Conservation (phyloP, 1,140 invertebrate species). For the Bilobella aurantiaca region DNA sequence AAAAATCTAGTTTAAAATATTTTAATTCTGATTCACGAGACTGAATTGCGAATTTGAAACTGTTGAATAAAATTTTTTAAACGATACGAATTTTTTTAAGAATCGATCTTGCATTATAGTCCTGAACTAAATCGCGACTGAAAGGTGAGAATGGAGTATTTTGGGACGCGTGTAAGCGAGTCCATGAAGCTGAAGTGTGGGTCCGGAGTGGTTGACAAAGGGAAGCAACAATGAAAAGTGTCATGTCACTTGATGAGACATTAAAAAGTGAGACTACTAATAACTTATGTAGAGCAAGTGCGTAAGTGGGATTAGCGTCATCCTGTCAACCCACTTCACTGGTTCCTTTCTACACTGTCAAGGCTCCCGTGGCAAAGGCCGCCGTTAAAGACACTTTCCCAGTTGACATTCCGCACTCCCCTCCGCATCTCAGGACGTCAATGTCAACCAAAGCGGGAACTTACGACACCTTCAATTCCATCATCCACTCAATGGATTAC, state of each 20-base stretch:
- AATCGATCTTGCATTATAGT: no score
- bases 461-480: neutral
- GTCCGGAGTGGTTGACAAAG: no score
- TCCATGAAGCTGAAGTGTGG: no score
- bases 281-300: conserved; percentile 5
- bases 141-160: no score
- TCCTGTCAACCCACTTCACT: conserved; percentile 2
- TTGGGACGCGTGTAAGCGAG: no score
- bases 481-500: neutral
- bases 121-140: no score
- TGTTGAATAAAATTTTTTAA: no score
- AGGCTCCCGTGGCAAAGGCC: neutral
- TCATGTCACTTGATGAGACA: neutral
- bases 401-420: neutral
- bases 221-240: conserved; percentile 5
- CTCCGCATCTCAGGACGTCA: neutral
- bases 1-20: neutral
- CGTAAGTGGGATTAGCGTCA: conserved; percentile 4
- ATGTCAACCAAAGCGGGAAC: no score
- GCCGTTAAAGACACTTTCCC: neutral
- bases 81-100: no score
- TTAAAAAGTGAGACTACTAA: neutral
- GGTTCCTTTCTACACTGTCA: neutral
- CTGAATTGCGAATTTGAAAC: no score
- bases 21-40: no score